A percentile compares a stretch with the other conserved stretches of the same genome.
phyloP scores from a whole-genome alignment of 2,113 vertebrate genomes.

The Chitala chitala region DNA sequence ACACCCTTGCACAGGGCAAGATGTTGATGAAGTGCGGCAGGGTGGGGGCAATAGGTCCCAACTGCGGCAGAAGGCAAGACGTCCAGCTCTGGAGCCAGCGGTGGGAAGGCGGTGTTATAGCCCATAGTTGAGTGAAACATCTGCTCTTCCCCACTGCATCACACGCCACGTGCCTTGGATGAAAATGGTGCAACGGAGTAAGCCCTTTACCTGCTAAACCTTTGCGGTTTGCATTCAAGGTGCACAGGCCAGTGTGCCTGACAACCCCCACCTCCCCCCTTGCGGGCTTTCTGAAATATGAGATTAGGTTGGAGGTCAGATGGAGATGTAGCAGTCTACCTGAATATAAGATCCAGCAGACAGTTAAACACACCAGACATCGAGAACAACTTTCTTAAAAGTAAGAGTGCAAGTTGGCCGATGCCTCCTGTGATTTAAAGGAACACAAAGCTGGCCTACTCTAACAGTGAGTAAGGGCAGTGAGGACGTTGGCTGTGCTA shows the following conservation, averaged over 20 bases:
- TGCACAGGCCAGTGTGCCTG: too few relatives aligned
- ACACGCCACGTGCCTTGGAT: neutral
- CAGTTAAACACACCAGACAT: neutral
- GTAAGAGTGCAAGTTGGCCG: too few relatives aligned
- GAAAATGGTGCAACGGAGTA: too few relatives aligned
- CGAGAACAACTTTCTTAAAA: neutral
- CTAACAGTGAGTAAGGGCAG: too few relatives aligned
- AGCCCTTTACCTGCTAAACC: neutral
- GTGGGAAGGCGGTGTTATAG: neutral
- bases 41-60: neutral
- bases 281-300: neutral
- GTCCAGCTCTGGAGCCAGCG: neutral
- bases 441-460: too few relatives aligned
- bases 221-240: too few relatives aligned
- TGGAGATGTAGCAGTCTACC: neutral
- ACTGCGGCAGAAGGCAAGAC: neutral
- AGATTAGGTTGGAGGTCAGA: neutral
- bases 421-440: too few relatives aligned
- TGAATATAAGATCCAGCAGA: neutral
- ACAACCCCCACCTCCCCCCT: neutral
- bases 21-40: too few relatives aligned
- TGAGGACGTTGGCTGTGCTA: too few relatives aligned
- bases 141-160: neutral
- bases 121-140: too few relatives aligned
- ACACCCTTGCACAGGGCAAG: too few relatives aligned